Conservation (phyloP, 1,140 invertebrate genomes). For the Sitodiplosis mosellana region DNA sequence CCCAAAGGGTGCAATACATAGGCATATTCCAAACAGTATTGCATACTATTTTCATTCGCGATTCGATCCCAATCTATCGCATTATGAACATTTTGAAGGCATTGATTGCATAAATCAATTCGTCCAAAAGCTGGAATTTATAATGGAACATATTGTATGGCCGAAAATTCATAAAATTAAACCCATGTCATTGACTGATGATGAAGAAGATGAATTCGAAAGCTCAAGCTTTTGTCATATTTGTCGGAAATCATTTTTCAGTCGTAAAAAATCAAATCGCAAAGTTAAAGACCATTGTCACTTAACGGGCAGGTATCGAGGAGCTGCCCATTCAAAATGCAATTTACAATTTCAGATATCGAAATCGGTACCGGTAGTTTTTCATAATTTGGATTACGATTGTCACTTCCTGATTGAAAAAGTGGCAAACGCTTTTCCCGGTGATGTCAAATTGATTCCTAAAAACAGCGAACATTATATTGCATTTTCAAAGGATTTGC, state of each 20-base stretch:
- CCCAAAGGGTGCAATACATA: conserved; percentile 10
- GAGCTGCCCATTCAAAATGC: conserved; percentile 12
- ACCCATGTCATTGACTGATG: background rate
- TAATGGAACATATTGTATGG: conserved; percentile 3
- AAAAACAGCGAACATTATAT: conserved; percentile 19
- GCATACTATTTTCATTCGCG: conserved; percentile 14
- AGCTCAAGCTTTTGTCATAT: background rate
- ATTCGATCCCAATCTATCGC: conserved; percentile 12
- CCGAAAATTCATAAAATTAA: background rate
- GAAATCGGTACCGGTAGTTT: conserved; percentile 16
- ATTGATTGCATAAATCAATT: conserved; percentile 13
- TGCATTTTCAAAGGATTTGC: conserved; percentile 9
- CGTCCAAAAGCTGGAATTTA: conserved; percentile 8
- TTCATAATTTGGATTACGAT: conserved; percentile 18
- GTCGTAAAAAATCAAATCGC: background rate
- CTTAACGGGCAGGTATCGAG: conserved; percentile 12
- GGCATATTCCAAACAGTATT: conserved; percentile 16
- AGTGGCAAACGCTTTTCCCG: conserved; percentile 6
- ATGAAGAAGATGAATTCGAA: background rate
- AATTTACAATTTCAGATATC: conserved; percentile 14
- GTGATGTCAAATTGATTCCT: conserved; percentile 9
- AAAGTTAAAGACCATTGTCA: conserved; percentile 15
- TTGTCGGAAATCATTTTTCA: background rate
- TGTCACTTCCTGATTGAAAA: background rate
- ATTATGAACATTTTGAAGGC: conserved; percentile 11